These are phyloP conservation scores for Ornithorhynchus anatinus DNA, from an alignment of 2,113 vertebrate genomes.

Conservation along the genomic window DNA sequence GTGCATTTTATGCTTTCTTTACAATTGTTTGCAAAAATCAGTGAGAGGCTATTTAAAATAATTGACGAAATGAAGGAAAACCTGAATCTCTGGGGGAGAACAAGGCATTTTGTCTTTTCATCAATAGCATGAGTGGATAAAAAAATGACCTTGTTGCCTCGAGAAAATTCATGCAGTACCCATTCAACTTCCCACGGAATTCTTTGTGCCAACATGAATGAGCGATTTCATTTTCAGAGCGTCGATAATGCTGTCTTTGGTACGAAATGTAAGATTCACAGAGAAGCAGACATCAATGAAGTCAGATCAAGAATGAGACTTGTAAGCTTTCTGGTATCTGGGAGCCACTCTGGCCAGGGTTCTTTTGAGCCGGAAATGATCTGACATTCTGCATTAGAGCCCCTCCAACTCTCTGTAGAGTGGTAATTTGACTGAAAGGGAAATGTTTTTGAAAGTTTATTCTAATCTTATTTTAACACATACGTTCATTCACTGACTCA, in stretches of 20 bases:
- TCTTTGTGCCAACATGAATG: constrained; percentile 26
- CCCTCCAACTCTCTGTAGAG: fast-evolving
- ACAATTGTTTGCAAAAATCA: not conserved
- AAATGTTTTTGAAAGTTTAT: fast-evolving
- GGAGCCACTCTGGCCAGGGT: not conserved
- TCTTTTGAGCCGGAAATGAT: not conserved
- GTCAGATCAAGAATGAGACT: constrained; percentile 2
- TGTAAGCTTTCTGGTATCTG: not conserved
- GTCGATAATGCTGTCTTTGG: not conserved
- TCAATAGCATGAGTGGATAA: not conserved
- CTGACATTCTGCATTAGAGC: fast-evolving
- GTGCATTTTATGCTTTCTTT: not conserved
- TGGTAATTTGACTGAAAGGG: not conserved
- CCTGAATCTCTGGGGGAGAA: not conserved
- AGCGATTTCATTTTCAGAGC: not conserved
- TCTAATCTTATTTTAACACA: not conserved
- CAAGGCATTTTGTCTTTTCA: not conserved
- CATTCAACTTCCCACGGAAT: not conserved
- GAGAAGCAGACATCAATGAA: constrained; percentile 29
- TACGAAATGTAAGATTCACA: not conserved
- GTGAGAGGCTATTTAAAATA: not conserved
- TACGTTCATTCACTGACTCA: not conserved
- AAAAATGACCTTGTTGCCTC: not conserved
- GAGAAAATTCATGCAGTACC: not conserved
- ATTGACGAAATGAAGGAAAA: not conserved